Conservation (phyloP, 1,140 invertebrate genomes). For the Spodoptera litura region DNA sequence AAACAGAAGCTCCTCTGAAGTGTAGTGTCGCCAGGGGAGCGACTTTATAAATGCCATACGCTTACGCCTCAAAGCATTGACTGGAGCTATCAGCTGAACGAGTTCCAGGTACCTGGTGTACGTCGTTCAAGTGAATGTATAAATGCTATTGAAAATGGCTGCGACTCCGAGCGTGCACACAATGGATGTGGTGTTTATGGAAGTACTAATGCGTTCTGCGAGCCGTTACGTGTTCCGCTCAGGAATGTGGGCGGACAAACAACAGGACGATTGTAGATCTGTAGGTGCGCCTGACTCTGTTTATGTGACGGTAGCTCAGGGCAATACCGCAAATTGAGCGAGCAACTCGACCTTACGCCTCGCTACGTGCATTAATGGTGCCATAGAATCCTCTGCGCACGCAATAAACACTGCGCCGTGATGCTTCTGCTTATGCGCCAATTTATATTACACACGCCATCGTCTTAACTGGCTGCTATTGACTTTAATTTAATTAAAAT, state of each 20-base stretch:
- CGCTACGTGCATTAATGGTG: slow-evolving; percentile 31
- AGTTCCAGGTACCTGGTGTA: slow-evolving; percentile 32
- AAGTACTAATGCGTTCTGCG: slow-evolving; percentile 33
- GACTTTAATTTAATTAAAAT: slow-evolving; percentile 26
- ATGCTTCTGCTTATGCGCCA: slow-evolving; percentile 14
- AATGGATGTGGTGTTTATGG: slow-evolving; percentile 43
- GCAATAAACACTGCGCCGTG: slow-evolving; percentile 26
- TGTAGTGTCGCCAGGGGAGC: slow-evolving; percentile 44
- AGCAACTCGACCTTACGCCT: slow-evolving; percentile 38
- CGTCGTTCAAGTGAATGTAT: slow-evolving; percentile 26
- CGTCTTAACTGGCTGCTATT: slow-evolving; percentile 4
- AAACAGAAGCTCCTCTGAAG: slow-evolving; percentile 36
- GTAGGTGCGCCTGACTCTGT: slow-evolving; percentile 31
- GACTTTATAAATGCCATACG: slow-evolving; percentile 45
- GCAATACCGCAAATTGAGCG: slow-evolving; percentile 48
- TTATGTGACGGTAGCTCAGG: slow-evolving; percentile 47
- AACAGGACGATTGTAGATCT: slow-evolving; percentile 43
- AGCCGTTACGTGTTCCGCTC: slow-evolving; percentile 32
- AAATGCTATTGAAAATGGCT: slow-evolving; percentile 34
- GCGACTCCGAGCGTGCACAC: slow-evolving; percentile 13
- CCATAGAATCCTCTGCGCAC: slow-evolving; percentile 24
- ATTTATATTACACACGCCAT: slow-evolving; percentile 22
- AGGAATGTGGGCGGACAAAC: slow-evolving; percentile 41
- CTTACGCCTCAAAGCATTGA: slow-evolving; percentile 52
- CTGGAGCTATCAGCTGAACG: slow-evolving; percentile 45